Evolutionary conservation across 2,797 vertebrate species (phyloP), one percentile per base, ranked within the genome.

Genomic region (Hipposideros larvatus): DNA sequence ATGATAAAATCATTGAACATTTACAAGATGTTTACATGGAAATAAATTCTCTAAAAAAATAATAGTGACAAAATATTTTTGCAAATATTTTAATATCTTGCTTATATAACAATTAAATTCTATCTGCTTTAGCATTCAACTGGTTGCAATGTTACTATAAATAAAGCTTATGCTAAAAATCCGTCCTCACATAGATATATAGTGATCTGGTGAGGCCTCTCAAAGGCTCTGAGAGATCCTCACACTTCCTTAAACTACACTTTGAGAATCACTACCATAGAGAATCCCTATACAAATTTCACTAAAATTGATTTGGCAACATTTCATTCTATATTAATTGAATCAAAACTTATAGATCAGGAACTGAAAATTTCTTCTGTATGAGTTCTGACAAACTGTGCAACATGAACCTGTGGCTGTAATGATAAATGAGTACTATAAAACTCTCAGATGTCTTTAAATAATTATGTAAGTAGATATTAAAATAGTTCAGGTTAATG

Each of bases 31-130:
- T 21, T 66, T 77, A 87, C 37, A 55, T n/a, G 15, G 34, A 84
- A 87, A 41, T 48, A 85, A 31, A n/a, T 82, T 87, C 70, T 85
- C 51, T 21, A 71, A 88, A 94, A 85, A 65, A 82, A 59, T 83
- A 57, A 8, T 24, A 63, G 10, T 43, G 22, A 11, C 16, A 55
- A 41, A 75, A 11, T 66, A 70, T 14, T 82, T 87, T 63, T 34
- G 3, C 5, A 43, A 43, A 28, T 22, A 10, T 84, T 91, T 73
- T 26, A 73, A 82, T 37, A 8, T 53, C 19, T 51, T 10, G 4
- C 9, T 77, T 91, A 66, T 5, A 53, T 19, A 85, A 66, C 24
- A 79, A 48, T 55, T 55, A 53, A 66, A 91, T 73, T 22, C 2
- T 22, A 34, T 91, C 26, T 91, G 31, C 51, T 53, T 68, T 26